A percentile compares a stretch with the other conserved stretches of the same genome.
phyloP scores from a whole-genome alignment of 2,888 invertebrate genomes.

The Orthonevra nobilis region DNA sequence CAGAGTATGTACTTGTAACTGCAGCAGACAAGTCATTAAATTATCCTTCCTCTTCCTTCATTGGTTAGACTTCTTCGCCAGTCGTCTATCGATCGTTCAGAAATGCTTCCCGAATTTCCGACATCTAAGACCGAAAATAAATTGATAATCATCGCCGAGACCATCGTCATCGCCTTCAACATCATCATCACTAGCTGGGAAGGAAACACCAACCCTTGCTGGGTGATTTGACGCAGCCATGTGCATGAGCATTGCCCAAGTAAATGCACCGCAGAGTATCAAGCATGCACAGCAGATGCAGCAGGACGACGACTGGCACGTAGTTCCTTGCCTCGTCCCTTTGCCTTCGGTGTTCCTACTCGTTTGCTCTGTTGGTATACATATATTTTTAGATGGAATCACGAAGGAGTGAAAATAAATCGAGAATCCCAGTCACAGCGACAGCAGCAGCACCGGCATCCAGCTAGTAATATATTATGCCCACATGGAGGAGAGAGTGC shows the following conservation, averaged over 20 bases:
- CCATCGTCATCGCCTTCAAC: constrained; percentile 23
- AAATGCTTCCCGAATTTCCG: constrained; percentile 42
- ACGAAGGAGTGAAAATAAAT: constrained; percentile 65
- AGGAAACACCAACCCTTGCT: constrained; percentile 17
- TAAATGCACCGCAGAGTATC: constrained; percentile 19
- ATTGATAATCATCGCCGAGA: constrained; percentile 47
- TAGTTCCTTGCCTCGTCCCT: constrained; percentile 20
- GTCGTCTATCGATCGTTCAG: constrained; percentile 6
- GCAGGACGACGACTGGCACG: constrained; percentile 18
- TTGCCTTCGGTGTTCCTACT: constrained; percentile 8
- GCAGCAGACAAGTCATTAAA: constrained; percentile 43
- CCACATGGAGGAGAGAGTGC: constrained; percentile 49
- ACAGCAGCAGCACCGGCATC: constrained; percentile 19
- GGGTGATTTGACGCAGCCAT: constrained; percentile 3
- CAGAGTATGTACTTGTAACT: constrained; percentile 7
- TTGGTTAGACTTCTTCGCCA: not conserved
- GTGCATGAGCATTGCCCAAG: constrained; percentile 34
- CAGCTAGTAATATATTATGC: constrained; percentile 64
- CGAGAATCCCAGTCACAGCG: constrained; percentile 35
- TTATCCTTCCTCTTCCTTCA: constrained; percentile 39
- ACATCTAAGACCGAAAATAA: constrained; percentile 39
- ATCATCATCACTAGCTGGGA: constrained; percentile 3
- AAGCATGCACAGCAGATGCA: constrained; percentile 30
- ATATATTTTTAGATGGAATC: constrained; percentile 47
- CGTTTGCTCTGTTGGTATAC: constrained; percentile 37